These are phyloP conservation scores for Coregonus ussuriensis DNA, from an alignment of 2,797 vertebrate species.

Conservation along the genomic window DNA sequence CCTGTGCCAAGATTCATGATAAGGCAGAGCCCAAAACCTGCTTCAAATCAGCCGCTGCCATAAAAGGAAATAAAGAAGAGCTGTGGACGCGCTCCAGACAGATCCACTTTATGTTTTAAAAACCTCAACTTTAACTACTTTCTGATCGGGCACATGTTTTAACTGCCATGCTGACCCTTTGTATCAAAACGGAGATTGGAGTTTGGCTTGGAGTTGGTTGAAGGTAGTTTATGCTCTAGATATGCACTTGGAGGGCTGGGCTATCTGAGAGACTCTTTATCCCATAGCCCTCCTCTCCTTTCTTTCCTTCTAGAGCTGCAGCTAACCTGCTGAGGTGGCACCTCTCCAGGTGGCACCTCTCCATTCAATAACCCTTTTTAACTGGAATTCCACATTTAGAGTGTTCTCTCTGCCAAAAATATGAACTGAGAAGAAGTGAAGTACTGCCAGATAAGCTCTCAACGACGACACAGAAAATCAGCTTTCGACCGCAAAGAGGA, in stretches of 20 bases:
- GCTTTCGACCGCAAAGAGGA: background rate
- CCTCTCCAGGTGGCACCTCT: conserved; percentile 1
- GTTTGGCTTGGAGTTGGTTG: conserved; percentile 19
- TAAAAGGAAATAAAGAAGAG: conserved; percentile 53
- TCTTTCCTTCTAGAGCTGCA: background rate
- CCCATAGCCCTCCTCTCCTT: background rate
- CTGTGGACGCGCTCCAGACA: conserved; percentile 41
- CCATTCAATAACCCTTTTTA: conserved; percentile 41
- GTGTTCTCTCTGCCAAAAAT: conserved; percentile 36
- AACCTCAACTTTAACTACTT: conserved; percentile 19
- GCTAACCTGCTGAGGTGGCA: conserved; percentile 24
- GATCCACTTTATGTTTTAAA: conserved; percentile 35
- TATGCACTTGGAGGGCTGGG: background rate
- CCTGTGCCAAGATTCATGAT: conserved; percentile 15
- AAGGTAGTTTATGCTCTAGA: background rate
- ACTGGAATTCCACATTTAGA: conserved; percentile 50
- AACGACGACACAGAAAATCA: conserved; percentile 7
- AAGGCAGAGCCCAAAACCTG: conserved; percentile 54
- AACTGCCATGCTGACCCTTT: conserved; percentile 29
- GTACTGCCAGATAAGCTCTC: conserved; percentile 25
- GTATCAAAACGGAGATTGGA: conserved; percentile 34
- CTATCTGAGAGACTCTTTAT: background rate
- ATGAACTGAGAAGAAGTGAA: background rate
- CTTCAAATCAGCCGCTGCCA: conserved; percentile 56
- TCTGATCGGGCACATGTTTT: conserved; percentile 53